phyloP scores from a whole-genome alignment of 2,888 invertebrate species.

The Microplitis deprimator region DNA sequence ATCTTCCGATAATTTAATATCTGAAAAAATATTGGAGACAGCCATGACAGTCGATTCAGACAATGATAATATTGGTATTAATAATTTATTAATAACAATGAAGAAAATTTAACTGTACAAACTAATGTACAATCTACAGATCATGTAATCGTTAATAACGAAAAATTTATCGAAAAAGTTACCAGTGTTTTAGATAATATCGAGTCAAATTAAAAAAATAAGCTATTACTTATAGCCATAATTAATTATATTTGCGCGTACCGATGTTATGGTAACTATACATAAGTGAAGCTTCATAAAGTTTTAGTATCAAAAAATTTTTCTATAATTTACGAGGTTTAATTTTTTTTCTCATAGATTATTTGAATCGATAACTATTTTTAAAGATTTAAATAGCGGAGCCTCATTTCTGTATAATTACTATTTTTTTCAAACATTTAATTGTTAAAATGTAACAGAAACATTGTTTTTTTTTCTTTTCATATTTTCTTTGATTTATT shows the following conservation, averaged over 20 bases:
- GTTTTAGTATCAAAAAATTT: not conserved
- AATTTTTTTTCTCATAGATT: not conserved
- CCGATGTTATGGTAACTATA: not conserved
- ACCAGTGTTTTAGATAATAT: conserved; percentile 31
- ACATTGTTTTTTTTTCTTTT: conserved; percentile 33
- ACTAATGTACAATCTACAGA: conserved; percentile 26
- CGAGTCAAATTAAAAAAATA: conserved; percentile 39
- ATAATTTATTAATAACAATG: conserved; percentile 31
- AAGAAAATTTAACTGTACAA: conserved; percentile 23
- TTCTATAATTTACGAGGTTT: not conserved
- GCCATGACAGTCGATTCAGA: conserved; percentile 45
- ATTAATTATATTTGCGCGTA: not conserved
- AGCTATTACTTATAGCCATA: not conserved
- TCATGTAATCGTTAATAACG: conserved; percentile 32
- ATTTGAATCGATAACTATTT: conserved; percentile 31
- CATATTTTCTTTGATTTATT: conserved; percentile 1
- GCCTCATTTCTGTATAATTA: not conserved
- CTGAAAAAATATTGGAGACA: conserved; percentile 35
- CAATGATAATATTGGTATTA: conserved; percentile 47
- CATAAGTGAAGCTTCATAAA: not conserved
- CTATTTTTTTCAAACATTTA: not conserved
- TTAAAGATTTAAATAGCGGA: not conserved
- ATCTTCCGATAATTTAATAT: conserved; percentile 16
- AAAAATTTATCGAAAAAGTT: conserved; percentile 22
- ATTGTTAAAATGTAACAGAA: not conserved